Evolutionary conservation across 1,140 invertebrate genomes (phyloP).

Genomic region (Calosoma granatense): DNA sequence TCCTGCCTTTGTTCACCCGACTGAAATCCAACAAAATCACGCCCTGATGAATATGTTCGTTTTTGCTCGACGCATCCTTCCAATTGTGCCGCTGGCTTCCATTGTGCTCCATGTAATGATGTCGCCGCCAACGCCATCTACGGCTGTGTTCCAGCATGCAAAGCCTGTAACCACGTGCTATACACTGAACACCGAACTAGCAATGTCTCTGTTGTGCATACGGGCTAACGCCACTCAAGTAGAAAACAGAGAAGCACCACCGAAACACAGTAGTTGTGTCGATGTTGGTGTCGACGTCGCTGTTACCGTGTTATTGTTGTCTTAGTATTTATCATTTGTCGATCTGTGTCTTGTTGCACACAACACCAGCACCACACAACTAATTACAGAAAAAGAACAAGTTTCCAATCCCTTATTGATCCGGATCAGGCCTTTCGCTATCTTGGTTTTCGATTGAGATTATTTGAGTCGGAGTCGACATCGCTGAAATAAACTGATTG

Average conservation of each 20-base stretch:
- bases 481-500: slow-evolving; percentile 2
- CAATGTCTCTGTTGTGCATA: too few relatives aligned
- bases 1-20: background rate
- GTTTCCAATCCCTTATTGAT: background rate
- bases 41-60: slow-evolving; percentile 2
- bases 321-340: background rate
- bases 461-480: background rate
- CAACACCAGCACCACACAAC: too few relatives aligned
- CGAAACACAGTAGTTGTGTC: too few relatives aligned
- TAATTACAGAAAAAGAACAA: background rate
- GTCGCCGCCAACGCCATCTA: background rate
- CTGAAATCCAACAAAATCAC: background rate
- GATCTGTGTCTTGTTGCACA: too few relatives aligned
- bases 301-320: background rate
- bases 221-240: too few relatives aligned
- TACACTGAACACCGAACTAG: too few relatives aligned
- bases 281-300: too few relatives aligned
- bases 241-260: too few relatives aligned
- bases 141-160: background rate
- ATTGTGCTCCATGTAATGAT: background rate
- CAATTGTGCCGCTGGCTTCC: background rate
- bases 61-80: background rate
- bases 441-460: too few relatives aligned
- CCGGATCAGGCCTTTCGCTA: background rate
- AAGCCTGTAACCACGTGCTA: too few relatives aligned